Evolutionary conservation across 2,113 vertebrate species (phyloP).

Genomic region (Dasyornis broadbenti): DNA sequence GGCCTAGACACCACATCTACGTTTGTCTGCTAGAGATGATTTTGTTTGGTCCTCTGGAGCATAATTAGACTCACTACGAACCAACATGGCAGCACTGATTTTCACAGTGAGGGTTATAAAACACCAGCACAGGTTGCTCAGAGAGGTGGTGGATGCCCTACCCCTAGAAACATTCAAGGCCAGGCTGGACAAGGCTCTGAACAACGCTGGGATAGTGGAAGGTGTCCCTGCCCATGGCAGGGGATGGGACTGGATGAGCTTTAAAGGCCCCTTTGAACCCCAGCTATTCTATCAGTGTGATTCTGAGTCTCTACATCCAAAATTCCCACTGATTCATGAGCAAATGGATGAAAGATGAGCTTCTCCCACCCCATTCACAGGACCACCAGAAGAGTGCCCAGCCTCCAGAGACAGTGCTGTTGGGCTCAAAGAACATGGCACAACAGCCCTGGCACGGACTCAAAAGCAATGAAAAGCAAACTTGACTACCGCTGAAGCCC

Average conservation of each 20-base stretch:
- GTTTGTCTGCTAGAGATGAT: background rate
- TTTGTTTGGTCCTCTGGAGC: background rate
- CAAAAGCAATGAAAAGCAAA: background rate
- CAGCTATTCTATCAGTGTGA: background rate
- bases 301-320: background rate
- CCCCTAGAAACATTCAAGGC: background rate
- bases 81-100: background rate
- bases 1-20: background rate
- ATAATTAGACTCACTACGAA: background rate
- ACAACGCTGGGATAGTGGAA: background rate
- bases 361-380: background rate
- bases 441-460: background rate
- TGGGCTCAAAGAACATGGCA: background rate
- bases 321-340: background rate
- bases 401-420: fast-evolving
- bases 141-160: background rate
- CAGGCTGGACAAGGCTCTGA: background rate
- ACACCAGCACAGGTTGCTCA: background rate
- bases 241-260: background rate
- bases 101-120: background rate
- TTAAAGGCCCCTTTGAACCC: background rate
- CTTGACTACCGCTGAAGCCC: background rate
- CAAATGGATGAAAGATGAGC: fast-evolving
- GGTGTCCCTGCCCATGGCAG: background rate
- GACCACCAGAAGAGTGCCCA: background rate